phyloP scores from a whole-genome alignment of 53 echinoderm and acorn worm species.

The Crossaster papposus region DNA sequence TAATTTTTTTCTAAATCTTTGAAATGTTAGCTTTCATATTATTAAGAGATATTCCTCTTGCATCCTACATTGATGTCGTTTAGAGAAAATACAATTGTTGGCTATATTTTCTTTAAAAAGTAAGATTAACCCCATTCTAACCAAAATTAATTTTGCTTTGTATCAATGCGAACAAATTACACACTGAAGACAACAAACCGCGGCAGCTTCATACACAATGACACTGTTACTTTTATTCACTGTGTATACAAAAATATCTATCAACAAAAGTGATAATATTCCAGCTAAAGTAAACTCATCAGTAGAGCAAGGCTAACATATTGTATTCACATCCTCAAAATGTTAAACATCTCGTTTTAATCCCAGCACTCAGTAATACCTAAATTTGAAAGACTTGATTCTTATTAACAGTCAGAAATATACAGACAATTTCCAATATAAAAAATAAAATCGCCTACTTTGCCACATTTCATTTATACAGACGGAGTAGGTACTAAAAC shows the following conservation, averaged over 20 bases:
- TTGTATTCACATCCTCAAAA: background rate
- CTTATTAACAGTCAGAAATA: background rate
- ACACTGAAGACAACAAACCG: no score
- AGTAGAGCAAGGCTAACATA: background rate
- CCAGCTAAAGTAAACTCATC: background rate
- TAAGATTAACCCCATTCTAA: no score
- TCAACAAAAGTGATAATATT: background rate
- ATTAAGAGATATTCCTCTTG: no score
- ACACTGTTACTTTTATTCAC: background rate
- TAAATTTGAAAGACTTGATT: constrained; percentile 4
- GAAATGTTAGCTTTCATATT: no score
- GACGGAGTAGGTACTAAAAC: no score
- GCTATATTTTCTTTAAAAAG: no score
- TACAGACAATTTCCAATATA: constrained; percentile 11
- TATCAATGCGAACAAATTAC: no score
- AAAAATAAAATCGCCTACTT: background rate
- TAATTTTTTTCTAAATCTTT: no score
- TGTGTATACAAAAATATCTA: background rate
- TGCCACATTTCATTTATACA: background rate
- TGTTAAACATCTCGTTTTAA: no score
- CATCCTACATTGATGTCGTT: no score
- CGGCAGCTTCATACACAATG: background rate
- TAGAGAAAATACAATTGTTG: no score
- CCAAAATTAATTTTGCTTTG: no score
- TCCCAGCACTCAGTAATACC: background rate